Evolutionary conservation across 2,113 vertebrate genomes (phyloP).

Genomic region (Strix uralensis): DNA sequence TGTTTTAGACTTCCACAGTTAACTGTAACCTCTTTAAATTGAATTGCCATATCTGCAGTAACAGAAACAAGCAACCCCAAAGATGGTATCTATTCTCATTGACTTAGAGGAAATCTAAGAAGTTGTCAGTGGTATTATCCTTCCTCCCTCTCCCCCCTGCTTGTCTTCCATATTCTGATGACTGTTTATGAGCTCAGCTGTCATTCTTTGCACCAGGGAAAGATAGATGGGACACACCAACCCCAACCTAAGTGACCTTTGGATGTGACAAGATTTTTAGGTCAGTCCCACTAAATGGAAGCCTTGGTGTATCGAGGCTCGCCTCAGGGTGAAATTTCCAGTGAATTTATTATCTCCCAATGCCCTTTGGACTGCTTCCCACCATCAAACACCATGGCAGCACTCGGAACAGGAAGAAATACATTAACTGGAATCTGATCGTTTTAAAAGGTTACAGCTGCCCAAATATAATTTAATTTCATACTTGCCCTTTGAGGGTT

Average conservation of each 20-base stretch:
- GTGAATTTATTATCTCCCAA: constrained; percentile 85
- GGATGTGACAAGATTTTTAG: constrained; percentile 86
- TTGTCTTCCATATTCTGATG: constrained; percentile 66
- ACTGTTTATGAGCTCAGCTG: constrained; percentile 75
- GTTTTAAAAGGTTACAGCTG: constrained; percentile 86
- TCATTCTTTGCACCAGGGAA: constrained; percentile 72
- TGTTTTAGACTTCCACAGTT: not conserved
- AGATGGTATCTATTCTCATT: not conserved
- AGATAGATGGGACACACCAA: constrained; percentile 80
- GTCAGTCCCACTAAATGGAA: constrained; percentile 80
- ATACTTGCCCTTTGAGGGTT: constrained; percentile 87
- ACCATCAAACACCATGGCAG: constrained; percentile 84
- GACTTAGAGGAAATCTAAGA: constrained; percentile 8
- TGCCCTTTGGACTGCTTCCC: constrained; percentile 82
- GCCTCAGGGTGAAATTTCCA: constrained; percentile 81
- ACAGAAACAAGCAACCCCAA: not conserved
- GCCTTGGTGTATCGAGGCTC: constrained; percentile 73
- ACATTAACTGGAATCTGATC: constrained; percentile 86
- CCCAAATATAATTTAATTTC: constrained; percentile 89
- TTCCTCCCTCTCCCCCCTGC: not conserved
- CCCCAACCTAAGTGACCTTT: constrained; percentile 81
- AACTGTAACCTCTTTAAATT: not conserved
- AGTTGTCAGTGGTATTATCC: not conserved
- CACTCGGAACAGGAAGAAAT: constrained; percentile 85
- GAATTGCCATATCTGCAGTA: not conserved